phyloP scores from a whole-genome alignment of 2,113 vertebrate species.

The Apistogramma diplotaenia region DNA sequence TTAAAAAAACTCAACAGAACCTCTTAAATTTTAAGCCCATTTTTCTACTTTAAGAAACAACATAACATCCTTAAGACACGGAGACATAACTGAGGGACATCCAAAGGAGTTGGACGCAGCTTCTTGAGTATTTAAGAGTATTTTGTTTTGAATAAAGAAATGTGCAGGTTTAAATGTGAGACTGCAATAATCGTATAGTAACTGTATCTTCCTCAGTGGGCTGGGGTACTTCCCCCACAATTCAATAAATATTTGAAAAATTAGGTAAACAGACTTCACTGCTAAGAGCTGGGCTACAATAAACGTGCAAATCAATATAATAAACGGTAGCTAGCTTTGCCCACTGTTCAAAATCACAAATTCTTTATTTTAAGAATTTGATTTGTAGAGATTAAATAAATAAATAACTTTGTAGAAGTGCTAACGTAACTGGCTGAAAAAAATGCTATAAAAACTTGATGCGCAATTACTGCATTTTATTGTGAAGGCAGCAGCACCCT shows the following conservation, averaged over 20 bases:
- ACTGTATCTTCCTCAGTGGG: neutral
- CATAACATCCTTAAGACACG: neutral
- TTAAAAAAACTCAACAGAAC: neutral
- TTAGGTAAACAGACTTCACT: neutral
- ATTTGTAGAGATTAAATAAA: neutral
- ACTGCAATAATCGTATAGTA: neutral
- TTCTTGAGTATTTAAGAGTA: too few species aligned
- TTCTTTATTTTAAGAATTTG: neutral
- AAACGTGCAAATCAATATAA: too few species aligned
- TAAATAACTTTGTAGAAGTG: neutral
- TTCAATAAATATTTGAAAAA: neutral
- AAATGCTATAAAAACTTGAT: neutral
- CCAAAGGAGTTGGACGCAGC: neutral
- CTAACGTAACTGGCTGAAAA: neutral
- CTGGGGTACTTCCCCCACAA: neutral
- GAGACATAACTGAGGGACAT: neutral
- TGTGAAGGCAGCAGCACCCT: constrained; percentile 28
- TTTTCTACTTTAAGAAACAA: neutral
- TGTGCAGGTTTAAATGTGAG: neutral
- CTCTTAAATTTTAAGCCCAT: neutral
- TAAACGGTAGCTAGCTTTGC: neutral
- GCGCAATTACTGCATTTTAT: constrained; percentile 24
- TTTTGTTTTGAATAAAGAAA: neutral
- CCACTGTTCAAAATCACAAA: neutral
- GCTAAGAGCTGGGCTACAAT: neutral